Evolutionary conservation across 2,797 vertebrate genomes (phyloP).

Genomic region (Cynopterus sphinx): DNA sequence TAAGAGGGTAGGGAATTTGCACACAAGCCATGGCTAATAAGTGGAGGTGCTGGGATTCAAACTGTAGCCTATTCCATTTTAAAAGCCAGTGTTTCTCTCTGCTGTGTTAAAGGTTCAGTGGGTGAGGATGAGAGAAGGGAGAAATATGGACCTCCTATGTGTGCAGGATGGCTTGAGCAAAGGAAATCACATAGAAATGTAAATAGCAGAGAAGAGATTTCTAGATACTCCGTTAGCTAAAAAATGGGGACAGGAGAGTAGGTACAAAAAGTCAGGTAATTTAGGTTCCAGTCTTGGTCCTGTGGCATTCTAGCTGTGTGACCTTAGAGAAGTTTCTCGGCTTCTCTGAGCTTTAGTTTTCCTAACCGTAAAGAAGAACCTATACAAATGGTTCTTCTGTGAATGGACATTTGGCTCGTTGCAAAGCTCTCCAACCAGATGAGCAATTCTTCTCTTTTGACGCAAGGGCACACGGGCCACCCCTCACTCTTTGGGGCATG

Average conservation of each 20-base stretch:
- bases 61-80: not conserved
- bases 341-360: not conserved
- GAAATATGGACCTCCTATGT: not conserved
- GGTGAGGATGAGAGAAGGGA: not conserved
- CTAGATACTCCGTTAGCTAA: not conserved
- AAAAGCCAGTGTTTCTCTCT: not conserved
- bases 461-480: fast-evolving
- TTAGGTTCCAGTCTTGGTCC: not conserved
- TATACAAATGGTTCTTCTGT: too few species aligned
- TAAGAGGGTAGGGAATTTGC: not conserved
- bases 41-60: not conserved
- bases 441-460: not conserved
- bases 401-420: fast-evolving
- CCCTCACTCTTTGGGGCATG: not conserved
- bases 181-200: not conserved
- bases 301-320: not conserved
- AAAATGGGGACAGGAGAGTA: not conserved
- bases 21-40: not conserved
- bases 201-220: not conserved
- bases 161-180: not conserved
- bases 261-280: not conserved
- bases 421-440: not conserved
- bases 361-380: not conserved
- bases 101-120: not conserved
- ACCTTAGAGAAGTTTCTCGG: not conserved